These are phyloP conservation scores for Phthorimaea operculella DNA, from an alignment of 1,140 invertebrate species.

Conservation along the genomic window DNA sequence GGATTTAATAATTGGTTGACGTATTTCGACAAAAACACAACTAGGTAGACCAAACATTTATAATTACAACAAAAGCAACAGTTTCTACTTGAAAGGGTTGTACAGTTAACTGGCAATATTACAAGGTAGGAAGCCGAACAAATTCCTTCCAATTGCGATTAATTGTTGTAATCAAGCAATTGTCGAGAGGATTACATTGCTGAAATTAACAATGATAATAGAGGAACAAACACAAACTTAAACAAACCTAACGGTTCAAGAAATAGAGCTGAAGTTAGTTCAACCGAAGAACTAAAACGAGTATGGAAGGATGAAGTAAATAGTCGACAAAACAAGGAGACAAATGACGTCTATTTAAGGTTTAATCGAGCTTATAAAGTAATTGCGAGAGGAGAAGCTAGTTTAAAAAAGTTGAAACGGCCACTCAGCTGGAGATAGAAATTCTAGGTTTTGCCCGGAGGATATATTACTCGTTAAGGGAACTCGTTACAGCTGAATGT, in stretches of 20 bases:
- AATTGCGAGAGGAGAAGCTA: not conserved
- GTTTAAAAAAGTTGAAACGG: not conserved
- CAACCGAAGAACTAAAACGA: not conserved
- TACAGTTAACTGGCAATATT: constrained; percentile 1
- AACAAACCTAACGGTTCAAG: constrained; percentile 19
- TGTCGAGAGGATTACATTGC: constrained; percentile 48
- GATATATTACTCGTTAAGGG: not conserved
- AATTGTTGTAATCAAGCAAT: constrained; percentile 64
- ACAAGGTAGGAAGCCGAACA: constrained; percentile 37
- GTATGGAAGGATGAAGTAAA: constrained; percentile 26
- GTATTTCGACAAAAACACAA: too few relatives aligned
- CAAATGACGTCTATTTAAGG: constrained; percentile 31
- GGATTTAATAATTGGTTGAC: too few relatives aligned
- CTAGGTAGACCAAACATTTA: too few relatives aligned
- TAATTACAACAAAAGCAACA: too few relatives aligned
- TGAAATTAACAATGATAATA: constrained; percentile 41
- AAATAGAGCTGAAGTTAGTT: constrained; percentile 14
- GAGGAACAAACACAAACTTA: constrained; percentile 13
- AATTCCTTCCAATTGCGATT: constrained; percentile 62
- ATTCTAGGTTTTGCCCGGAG: not conserved
- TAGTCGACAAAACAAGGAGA: constrained; percentile 23
- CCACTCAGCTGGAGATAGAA: not conserved
- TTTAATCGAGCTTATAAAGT: constrained; percentile 27
- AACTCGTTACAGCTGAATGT: too few relatives aligned
- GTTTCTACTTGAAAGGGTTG: too few relatives aligned